Evolutionary conservation across 2,797 vertebrate species (phyloP), one percentile per base, ranked within the genome.

Genomic region (Intellagama lesueurii): DNA sequence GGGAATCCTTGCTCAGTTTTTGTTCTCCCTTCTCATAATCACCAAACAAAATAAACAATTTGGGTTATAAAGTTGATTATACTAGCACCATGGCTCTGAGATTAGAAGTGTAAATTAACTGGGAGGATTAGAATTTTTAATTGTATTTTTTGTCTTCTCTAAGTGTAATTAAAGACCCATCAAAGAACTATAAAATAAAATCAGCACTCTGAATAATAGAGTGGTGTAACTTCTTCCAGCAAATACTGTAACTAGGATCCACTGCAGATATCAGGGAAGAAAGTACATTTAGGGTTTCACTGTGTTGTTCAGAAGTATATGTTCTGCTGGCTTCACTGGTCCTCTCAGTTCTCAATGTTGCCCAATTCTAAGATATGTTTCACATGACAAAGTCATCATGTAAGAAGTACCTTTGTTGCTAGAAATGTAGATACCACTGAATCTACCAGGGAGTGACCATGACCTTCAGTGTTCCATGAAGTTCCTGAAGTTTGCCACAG

Each of bases 341-440:
- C 69, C 78, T 90, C 89, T 90, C 91, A 94, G 87, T 95, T 95
- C 87, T 92, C 91, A 93, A 89, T 94, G 85, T 91, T 83, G 91
- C 89, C 91, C 89, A 91, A 92, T 16, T 19, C 28, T 44, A 92
- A 83, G 47, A 87, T 28, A 64, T 82, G 60, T 28, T 82, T 40
- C 12, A 68, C 35, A 35, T 26, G 56, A 81, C 64, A 26, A 22
- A 81, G 60, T n/a, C 2, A 64, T 7, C n/a, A 66, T 44, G 24
- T 30, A 44, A 68, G 28, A 11, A 75, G 32, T 35, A 75, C 32
- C 5, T 16, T 75, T 72, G 5, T 72, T 32, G 12, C 30, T 72
- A n/a, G 70, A 72, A 32, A 72, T 56, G 52, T 56, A 56, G 52
- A 56, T 56, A 9, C 52, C 9, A 56, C 52, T 56, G 52, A 56